Evolutionary conservation across 2,113 vertebrate genomes (phyloP).

Genomic region (Xenus cinereus): DNA sequence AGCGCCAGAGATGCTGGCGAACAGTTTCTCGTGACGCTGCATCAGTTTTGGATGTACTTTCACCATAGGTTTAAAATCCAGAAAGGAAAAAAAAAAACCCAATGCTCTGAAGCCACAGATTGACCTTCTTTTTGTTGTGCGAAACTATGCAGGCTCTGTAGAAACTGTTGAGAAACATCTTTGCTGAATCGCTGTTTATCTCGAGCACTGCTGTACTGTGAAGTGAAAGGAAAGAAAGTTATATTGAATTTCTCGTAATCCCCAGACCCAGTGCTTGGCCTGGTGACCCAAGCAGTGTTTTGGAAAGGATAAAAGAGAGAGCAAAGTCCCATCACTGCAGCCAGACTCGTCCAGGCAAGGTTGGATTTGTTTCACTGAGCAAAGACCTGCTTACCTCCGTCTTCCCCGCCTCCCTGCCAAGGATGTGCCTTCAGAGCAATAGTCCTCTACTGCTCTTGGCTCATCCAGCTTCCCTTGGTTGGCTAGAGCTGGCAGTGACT

Average conservation of each 20-base stretch:
- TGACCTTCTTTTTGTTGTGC: neutral
- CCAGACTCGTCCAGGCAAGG: neutral
- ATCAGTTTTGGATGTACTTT: rapidly evolving
- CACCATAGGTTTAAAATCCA: neutral
- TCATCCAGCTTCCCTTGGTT: neutral
- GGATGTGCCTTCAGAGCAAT: neutral
- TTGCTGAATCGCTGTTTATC: rapidly evolving
- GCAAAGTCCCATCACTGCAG: neutral
- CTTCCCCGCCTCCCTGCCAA: neutral
- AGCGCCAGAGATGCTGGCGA: neutral
- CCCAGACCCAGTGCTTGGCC: neutral
- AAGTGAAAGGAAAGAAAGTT: neutral
- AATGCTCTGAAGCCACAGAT: rapidly evolving
- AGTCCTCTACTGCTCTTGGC: neutral
- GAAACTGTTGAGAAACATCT: neutral
- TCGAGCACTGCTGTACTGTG: neutral
- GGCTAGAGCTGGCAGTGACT: neutral
- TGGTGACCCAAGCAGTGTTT: neutral
- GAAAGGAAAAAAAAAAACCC: neutral
- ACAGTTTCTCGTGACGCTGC: neutral
- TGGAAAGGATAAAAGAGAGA: neutral
- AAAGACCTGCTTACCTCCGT: neutral
- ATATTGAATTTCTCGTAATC: rapidly evolving
- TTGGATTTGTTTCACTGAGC: neutral
- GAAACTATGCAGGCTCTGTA: neutral